phyloP scores from a whole-genome alignment of 2,113 vertebrate genomes.

The Motacilla alba region DNA sequence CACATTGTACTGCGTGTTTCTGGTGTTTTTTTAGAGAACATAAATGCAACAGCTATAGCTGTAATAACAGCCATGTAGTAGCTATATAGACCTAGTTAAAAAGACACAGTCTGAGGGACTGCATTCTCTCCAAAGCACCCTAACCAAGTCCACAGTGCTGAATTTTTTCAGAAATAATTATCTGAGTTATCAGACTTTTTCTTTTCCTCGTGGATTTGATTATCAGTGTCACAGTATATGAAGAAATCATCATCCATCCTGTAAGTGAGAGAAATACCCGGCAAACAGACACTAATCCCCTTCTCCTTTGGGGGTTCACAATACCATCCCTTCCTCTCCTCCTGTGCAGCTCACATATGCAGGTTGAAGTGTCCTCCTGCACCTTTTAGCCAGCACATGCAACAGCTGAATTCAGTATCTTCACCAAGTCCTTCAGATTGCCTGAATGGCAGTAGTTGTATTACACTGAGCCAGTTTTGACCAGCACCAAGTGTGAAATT shows the following conservation, averaged over 20 bases:
- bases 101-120: neutral
- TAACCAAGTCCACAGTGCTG: too few relatives aligned
- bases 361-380: neutral
- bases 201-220: neutral
- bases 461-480: neutral
- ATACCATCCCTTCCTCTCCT: neutral
- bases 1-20: accelerated
- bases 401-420: neutral
- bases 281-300: neutral
- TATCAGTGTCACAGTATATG: neutral
- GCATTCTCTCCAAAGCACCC: neutral
- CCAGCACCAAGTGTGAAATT: neutral
- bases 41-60: neutral
- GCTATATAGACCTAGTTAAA: neutral
- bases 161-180: neutral
- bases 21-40: neutral
- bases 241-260: neutral
- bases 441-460: neutral
- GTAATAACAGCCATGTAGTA: neutral
- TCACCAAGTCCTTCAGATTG: neutral
- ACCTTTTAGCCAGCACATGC: neutral
- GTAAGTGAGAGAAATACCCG: neutral
- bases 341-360: accelerated
- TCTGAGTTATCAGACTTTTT: neutral
- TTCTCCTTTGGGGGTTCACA: neutral